Base-by-base conservation (phyloP, 1,140 invertebrate species). In the Tyrophagus putrescentiae region DNA sequence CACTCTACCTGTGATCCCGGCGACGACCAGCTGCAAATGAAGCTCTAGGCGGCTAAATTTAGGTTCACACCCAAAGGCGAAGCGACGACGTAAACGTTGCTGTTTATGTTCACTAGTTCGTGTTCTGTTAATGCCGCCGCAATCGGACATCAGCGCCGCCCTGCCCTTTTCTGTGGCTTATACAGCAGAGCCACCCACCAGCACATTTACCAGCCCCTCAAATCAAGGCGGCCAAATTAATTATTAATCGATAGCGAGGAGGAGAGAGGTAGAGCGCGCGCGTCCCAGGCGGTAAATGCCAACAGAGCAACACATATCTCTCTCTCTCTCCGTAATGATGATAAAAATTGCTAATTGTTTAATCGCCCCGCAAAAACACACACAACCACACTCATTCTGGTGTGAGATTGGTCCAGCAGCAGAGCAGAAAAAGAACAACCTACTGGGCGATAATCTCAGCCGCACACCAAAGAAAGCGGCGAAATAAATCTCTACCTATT, bases 221-320 rank as follows among this genome's bases (percentile, higher is more conserved):
- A 48, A 48, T 48, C 45, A 48, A 48, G 7, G 45, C 45, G 7
- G 45, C 21, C 18, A 48, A 48, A 48, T 48, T 48, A 48, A 48
- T 48, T 48, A 48, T 48, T 48, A 48, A 48, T 48, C 45, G 45
- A 48, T 6, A 48, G 45, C 13, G 18, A 7, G 13, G 21, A 48
- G 45, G 7, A n/a, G n/a, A n/a, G n/a, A n/a, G n/a, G n/a, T n/a
- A n/a, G n/a, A n/a, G n/a, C n/a, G n/a, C n/a, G n/a, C n/a, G 45
- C n/a, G 21, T 13, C 7, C 18, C 13, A 48, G 45, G 7, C 31
- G 13, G 21, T 39, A 39, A 13, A 13, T 13, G 21, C 13, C 36
- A 13, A 39, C 36, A 39, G 31, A 48, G 31, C 31, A 29, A 25
- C 45, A 48, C 21, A 39, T 13, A 39, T 13, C 36, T 13, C 45